A percentile compares a stretch with the other conserved stretches of the same genome.
Conservation (phyloP, 2,888 invertebrate genomes). For the Anticlea derivata region DNA sequence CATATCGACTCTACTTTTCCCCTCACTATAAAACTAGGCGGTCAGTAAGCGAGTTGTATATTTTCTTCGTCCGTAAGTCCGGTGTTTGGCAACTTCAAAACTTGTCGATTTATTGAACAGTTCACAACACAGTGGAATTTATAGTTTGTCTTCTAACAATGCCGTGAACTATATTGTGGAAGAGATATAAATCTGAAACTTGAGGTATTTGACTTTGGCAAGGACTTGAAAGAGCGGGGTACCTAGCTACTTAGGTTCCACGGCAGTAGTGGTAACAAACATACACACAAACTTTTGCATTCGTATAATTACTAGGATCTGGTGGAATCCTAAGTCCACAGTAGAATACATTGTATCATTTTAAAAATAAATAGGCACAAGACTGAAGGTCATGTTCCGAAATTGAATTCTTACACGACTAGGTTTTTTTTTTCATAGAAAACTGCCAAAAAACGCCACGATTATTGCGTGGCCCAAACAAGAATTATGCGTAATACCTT, state of each 20-base stretch:
- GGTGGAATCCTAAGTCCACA: too few relatives aligned
- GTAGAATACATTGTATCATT: too few relatives aligned
- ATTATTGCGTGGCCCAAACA: too few relatives aligned
- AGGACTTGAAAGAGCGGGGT: constrained; percentile 11
- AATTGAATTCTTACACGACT: too few relatives aligned
- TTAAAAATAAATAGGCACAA: too few relatives aligned
- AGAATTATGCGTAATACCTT: too few relatives aligned
- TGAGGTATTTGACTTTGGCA: constrained; percentile 36
- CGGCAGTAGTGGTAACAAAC: background rate
- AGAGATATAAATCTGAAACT: constrained; percentile 36
- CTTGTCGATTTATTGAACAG: constrained; percentile 74
- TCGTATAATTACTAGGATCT: too few relatives aligned
- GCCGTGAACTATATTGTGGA: constrained; percentile 31
- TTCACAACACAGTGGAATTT: constrained; percentile 35
- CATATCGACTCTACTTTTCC: constrained; percentile 18
- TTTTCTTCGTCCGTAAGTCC: constrained; percentile 82
- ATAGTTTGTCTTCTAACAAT: constrained; percentile 40
- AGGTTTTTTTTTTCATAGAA: too few relatives aligned
- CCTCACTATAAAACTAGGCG: constrained; percentile 43
- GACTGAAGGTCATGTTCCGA: too few relatives aligned
- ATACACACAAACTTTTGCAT: too few relatives aligned
- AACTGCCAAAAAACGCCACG: too few relatives aligned
- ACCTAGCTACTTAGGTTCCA: constrained; percentile 1
- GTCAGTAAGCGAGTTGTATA: constrained; percentile 64
- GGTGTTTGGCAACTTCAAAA: constrained; percentile 72